phyloP scores from a whole-genome alignment of 2,888 invertebrate species.

The Agonopterix subpropinquella region DNA sequence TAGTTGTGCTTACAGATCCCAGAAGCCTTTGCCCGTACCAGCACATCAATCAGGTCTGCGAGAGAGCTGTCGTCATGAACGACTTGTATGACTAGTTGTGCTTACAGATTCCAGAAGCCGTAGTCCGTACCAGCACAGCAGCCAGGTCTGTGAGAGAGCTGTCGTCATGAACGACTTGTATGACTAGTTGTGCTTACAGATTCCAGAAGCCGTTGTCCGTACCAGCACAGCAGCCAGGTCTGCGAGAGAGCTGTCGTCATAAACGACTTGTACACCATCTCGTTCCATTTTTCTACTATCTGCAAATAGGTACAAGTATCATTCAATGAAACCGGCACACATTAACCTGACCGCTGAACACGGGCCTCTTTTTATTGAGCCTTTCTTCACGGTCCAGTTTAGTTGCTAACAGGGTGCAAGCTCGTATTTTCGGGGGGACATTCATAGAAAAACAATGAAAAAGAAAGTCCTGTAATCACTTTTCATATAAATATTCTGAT shows the following conservation, averaged over 20 bases:
- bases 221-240: constrained; percentile 57
- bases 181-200: constrained; percentile 34
- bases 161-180: constrained; percentile 53
- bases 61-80: constrained; percentile 42
- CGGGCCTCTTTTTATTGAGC: too few relatives aligned
- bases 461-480: too few relatives aligned
- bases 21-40: constrained; percentile 56
- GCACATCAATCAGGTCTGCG: constrained; percentile 54
- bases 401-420: too few relatives aligned
- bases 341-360: neutral
- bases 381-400: too few relatives aligned
- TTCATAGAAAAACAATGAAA: too few relatives aligned
- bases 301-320: constrained; percentile 13
- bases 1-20: constrained; percentile 38
- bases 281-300: constrained; percentile 58
- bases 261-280: constrained; percentile 51
- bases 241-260: constrained; percentile 43
- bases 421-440: too few relatives aligned
- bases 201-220: constrained; percentile 51
- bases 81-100: constrained; percentile 38
- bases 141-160: constrained; percentile 47
- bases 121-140: constrained; percentile 61
- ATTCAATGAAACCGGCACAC: neutral
- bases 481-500: too few relatives aligned
- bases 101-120: constrained; percentile 49